phyloP scores from a whole-genome alignment of 2,113 vertebrate species.

The Budorcas taxicolor region DNA sequence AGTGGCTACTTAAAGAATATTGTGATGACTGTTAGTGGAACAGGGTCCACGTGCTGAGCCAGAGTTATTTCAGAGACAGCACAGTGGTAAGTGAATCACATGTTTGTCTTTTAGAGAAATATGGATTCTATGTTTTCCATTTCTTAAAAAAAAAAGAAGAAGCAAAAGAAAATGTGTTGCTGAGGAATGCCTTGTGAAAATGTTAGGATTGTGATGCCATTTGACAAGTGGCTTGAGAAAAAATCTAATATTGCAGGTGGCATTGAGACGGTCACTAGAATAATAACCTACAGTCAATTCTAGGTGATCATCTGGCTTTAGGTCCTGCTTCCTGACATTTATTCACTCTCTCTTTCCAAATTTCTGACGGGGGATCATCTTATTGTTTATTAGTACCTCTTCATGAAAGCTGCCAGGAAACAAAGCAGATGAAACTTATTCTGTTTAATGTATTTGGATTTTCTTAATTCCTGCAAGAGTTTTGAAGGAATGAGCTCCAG shows the following conservation, averaged over 20 bases:
- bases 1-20: not conserved
- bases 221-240: not conserved
- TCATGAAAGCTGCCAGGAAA: not conserved
- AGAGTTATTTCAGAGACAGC: not conserved
- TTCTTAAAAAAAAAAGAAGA: not conserved
- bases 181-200: not conserved
- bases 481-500: not conserved
- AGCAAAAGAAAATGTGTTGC: not conserved
- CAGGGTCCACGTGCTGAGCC: not conserved
- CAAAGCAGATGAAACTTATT: not conserved
- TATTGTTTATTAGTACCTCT: not conserved
- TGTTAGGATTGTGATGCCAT: not conserved
- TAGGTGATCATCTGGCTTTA: not conserved
- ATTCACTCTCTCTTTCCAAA: not conserved
- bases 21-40: not conserved
- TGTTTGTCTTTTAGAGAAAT: constrained; percentile 17
- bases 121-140: not conserved
- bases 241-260: not conserved
- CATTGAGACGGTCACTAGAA: not conserved
- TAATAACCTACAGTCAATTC: not conserved
- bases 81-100: not conserved
- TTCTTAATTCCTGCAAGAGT: not conserved
- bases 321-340: not conserved
- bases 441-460: not conserved
- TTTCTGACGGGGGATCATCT: not conserved